A percentile compares a stretch with the other conserved stretches of the same genome.
These are phyloP conservation scores for Drosophila pruinosa DNA, from an alignment of 1,140 invertebrate genomes.

Conservation along the genomic window DNA sequence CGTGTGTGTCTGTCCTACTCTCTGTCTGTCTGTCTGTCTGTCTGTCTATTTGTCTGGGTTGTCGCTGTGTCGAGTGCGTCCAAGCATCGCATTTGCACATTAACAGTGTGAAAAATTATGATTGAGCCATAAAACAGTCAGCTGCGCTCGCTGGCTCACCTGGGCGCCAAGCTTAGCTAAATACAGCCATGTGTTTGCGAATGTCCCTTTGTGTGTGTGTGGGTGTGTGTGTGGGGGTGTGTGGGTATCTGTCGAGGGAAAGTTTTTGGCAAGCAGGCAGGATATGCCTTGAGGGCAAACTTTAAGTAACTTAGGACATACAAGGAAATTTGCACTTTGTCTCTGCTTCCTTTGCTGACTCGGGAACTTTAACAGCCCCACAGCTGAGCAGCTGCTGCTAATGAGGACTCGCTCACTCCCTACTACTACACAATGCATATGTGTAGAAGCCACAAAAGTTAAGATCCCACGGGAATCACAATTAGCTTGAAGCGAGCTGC, in stretches of 20 bases:
- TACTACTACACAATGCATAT: conserved; percentile 7
- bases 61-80: conserved; percentile 29
- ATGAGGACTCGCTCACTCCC: conserved; percentile 15
- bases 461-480: conserved; percentile 29
- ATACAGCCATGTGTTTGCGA: not conserved
- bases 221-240: not conserved
- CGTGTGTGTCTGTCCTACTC: not conserved
- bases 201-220: not conserved
- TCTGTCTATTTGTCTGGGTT: conserved; percentile 8
- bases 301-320: conserved; percentile 45
- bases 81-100: conserved; percentile 72
- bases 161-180: conserved; percentile 25
- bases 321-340: conserved; percentile 67
- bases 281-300: conserved; percentile 28
- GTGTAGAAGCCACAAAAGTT: conserved; percentile 19
- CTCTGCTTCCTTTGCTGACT: conserved; percentile 50
- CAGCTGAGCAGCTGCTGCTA: conserved; percentile 26
- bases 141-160: conserved; percentile 37
- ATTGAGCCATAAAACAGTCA: conserved; percentile 81
- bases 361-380: conserved; percentile 33
- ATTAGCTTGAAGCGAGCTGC: conserved; percentile 15
- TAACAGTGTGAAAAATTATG: conserved; percentile 81
- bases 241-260: not conserved
- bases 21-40: not conserved
- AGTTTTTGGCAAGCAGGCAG: conserved; percentile 34